These are phyloP conservation scores for Stomatorhinus walkeri DNA, from an alignment of 2,797 vertebrate species.

Conservation along the genomic window DNA sequence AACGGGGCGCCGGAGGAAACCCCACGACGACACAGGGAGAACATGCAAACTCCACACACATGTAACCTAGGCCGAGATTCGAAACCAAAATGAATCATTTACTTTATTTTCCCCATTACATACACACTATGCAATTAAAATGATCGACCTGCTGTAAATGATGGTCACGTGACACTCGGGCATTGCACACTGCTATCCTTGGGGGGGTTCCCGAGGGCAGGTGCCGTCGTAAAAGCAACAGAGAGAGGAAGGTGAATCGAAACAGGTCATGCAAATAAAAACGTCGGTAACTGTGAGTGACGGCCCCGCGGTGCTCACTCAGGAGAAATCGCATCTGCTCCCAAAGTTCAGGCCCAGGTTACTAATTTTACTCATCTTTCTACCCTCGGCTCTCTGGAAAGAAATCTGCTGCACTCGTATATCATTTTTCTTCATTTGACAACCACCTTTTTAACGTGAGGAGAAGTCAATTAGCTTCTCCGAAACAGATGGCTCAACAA, in stretches of 20 bases:
- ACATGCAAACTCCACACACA: too few species aligned
- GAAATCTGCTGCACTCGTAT: background rate
- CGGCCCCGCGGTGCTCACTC: background rate
- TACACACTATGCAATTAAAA: background rate
- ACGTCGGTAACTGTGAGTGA: slow-evolving; percentile 9
- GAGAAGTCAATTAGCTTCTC: slow-evolving; percentile 27
- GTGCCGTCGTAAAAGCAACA: background rate
- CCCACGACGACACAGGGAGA: too few species aligned
- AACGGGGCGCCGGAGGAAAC: too few species aligned
- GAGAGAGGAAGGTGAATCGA: background rate
- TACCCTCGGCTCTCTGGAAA: background rate
- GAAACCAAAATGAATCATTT: background rate
- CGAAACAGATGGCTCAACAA: slow-evolving; percentile 27
- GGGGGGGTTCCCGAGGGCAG: background rate
- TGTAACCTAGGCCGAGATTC: too few species aligned
- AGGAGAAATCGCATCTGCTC: slow-evolving; percentile 3
- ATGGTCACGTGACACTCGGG: background rate
- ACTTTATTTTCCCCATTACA: background rate
- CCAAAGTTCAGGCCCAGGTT: slow-evolving; percentile 10
- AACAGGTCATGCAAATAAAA: slow-evolving; percentile 10
- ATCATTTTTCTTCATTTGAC: slow-evolving; percentile 30
- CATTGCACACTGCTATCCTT: background rate
- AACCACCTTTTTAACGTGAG: slow-evolving; percentile 27
- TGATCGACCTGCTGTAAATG: background rate
- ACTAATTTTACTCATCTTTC: slow-evolving; percentile 20